Base-by-base conservation (phyloP, 2,113 vertebrate species). In the Marmota monax region DNA sequence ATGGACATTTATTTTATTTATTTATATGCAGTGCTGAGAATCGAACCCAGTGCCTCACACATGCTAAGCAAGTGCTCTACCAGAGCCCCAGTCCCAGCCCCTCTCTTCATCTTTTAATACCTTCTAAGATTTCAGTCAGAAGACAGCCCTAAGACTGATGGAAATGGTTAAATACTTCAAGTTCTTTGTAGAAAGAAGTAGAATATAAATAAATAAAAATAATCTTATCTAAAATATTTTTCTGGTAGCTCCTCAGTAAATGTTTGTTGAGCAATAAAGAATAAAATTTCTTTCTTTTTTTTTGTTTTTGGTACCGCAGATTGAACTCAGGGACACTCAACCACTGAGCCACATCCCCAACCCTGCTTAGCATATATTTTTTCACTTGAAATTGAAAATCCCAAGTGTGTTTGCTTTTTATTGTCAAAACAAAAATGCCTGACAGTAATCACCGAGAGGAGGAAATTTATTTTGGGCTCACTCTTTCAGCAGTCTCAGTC, bases 181-280 rank as follows among this genome's bases (percentile, higher is more conserved):
- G 42, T 70, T 32, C 56, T 89, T 92, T 82, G 51, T 79, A 82
- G 37, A 93, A 93, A 89, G 8, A 82, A 61, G n/a, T 69, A 84
- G 34, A 87, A 70, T 77, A 61, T 82, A 84, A 84, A 74, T 95
- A 94, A 79, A 84, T 82, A 48, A 90, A 89, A 90, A 73, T 88
- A 65, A 53, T 65, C 34, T 83, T 89, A 58, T 82, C 74, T 72
- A 39, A 91, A 89, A 56, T 84, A 37, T 14, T 7, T 69, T 84
- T 88, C 67, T 63, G 73, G 22, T 89, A 56, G 23, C 79, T 56
- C 37, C 72, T 94, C 67, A 76, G 20, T 88, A 91, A 93, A 58
- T 92, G 25, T 95, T 95, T 92, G n/a, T 88, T 96, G 88, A 93
- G 8, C 48, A 96, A 79, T 78, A 93, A 61, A 14, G 7, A 72